Percentiles rank a stretch among this genome's conserved stretches.
phyloP scores from a whole-genome alignment of 2,888 invertebrate genomes.

The Heliconius hortense region DNA sequence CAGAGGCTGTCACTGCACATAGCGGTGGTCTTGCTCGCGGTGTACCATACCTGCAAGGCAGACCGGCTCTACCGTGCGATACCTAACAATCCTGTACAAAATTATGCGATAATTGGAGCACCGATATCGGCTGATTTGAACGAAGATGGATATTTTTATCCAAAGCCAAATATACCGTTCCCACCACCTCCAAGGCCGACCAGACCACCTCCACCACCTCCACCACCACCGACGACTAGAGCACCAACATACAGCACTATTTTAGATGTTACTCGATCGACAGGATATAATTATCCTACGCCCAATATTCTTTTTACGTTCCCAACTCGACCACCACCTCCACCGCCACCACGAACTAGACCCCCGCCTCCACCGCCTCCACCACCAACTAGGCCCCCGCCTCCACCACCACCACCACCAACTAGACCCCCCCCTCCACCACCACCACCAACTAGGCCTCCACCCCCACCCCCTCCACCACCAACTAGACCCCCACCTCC shows the following conservation, averaged over 20 bases:
- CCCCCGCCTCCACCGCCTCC: constrained; percentile 44
- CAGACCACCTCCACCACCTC: constrained; percentile 38
- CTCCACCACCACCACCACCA: background rate
- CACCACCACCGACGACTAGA: constrained; percentile 17
- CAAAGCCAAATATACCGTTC: constrained; percentile 70
- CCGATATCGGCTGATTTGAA: constrained; percentile 66
- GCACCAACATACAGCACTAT: constrained; percentile 39
- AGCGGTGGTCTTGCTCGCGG: constrained; percentile 72
- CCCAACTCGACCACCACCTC: constrained; percentile 37
- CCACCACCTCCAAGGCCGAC: constrained; percentile 55
- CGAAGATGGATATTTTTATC: constrained; percentile 78
- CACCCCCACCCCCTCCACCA: background rate
- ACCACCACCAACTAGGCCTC: background rate
- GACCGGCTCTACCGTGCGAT: constrained; percentile 64
- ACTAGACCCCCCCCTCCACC: background rate
- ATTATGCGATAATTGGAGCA: constrained; percentile 69
- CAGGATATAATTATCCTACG: constrained; percentile 47
- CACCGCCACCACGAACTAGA: constrained; percentile 30
- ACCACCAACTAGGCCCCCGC: constrained; percentile 18
- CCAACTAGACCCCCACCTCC: background rate
- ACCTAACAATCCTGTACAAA: constrained; percentile 61
- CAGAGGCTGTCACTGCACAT: constrained; percentile 79
- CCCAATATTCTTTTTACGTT: constrained; percentile 43
- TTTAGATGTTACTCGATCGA: constrained; percentile 35
- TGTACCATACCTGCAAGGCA: constrained; percentile 66